Conservation (phyloP, 2,888 invertebrate species). For the Hirudinaria manillensis region DNA sequence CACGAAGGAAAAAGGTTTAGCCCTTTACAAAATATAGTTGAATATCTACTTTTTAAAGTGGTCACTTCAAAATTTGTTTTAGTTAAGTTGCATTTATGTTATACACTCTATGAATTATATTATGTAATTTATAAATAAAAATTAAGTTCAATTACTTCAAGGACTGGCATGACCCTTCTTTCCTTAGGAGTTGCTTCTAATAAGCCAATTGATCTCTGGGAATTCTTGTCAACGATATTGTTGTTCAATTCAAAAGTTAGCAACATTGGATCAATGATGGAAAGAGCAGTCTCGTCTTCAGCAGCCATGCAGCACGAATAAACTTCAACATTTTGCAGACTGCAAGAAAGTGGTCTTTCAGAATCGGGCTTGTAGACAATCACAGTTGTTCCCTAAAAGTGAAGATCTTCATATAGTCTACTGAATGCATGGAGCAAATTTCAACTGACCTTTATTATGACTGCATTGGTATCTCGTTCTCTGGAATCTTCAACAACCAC, state of each 20-base stretch:
- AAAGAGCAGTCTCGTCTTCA: conserved; percentile 85
- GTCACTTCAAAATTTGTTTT: no score
- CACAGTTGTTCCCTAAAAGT: conserved; percentile 73
- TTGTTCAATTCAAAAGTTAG: conserved; percentile 15
- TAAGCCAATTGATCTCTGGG: neutral
- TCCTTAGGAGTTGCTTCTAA: conserved; percentile 14
- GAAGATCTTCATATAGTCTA: no score
- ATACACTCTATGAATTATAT: no score
- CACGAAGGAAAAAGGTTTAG: no score
- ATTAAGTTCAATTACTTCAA: conserved; percentile 1
- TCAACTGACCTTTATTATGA: conserved; percentile 64
- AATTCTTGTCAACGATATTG: conserved; percentile 3
- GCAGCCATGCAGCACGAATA: conserved; percentile 83
- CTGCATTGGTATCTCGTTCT: conserved; percentile 81
- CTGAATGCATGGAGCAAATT: neutral
- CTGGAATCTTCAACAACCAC: conserved; percentile 86
- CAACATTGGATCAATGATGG: conserved; percentile 70
- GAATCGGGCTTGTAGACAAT: conserved; percentile 68
- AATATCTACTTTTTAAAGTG: no score
- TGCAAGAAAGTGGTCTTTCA: conserved; percentile 75
- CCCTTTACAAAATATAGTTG: no score
- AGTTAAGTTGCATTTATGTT: no score
- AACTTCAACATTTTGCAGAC: conserved; percentile 76
- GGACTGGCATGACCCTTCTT: conserved; percentile 4
- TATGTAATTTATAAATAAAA: no score